Evolutionary conservation across 2,797 vertebrate species (phyloP).

Genomic region (Labeo calbasu): DNA sequence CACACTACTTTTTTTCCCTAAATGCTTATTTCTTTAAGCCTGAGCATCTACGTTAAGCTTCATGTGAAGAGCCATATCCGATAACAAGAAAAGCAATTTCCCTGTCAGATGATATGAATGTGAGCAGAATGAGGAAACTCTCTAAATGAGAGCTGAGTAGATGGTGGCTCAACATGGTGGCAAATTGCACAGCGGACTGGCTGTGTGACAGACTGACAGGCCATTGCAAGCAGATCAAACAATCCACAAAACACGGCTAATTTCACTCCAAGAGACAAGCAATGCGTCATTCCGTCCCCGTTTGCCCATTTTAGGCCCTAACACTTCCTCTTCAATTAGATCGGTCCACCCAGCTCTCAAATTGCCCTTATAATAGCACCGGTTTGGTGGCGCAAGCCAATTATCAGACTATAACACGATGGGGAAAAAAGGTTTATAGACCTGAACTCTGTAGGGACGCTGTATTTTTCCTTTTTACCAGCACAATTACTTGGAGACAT

Average conservation of each 20-base stretch:
- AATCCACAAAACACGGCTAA: slow-evolving; percentile 47
- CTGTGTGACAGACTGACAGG: slow-evolving; percentile 49
- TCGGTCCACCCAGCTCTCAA: slow-evolving; percentile 36
- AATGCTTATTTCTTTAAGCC: slow-evolving; percentile 37
- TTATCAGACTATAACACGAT: slow-evolving; percentile 43
- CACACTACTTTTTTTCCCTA: slow-evolving; percentile 26
- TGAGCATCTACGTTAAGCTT: slow-evolving; percentile 36
- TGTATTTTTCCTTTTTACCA: slow-evolving; percentile 6
- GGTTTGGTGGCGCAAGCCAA: slow-evolving; percentile 33
- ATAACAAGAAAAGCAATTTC: slow-evolving; percentile 65
- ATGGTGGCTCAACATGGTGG: slow-evolving; percentile 26
- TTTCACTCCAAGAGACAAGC: slow-evolving; percentile 29
- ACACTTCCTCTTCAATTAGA: slow-evolving; percentile 49
- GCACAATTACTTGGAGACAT: slow-evolving; percentile 22
- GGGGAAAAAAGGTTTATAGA: slow-evolving; percentile 31
- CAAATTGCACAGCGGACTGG: slow-evolving; percentile 43
- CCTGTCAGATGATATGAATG: slow-evolving; percentile 43
- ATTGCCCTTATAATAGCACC: slow-evolving; percentile 36
- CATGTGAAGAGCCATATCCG: slow-evolving; percentile 46
- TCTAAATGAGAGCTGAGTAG: slow-evolving; percentile 12
- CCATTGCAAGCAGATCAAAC: slow-evolving; percentile 26
- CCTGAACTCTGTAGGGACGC: slow-evolving; percentile 25
- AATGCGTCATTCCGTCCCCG: slow-evolving; percentile 9
- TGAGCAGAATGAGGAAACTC: slow-evolving; percentile 11
- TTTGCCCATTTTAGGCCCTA: slow-evolving; percentile 6